These are phyloP conservation scores for Lomographa bimaculata DNA, from an alignment of 2,888 invertebrate species.

Conservation along the genomic window DNA sequence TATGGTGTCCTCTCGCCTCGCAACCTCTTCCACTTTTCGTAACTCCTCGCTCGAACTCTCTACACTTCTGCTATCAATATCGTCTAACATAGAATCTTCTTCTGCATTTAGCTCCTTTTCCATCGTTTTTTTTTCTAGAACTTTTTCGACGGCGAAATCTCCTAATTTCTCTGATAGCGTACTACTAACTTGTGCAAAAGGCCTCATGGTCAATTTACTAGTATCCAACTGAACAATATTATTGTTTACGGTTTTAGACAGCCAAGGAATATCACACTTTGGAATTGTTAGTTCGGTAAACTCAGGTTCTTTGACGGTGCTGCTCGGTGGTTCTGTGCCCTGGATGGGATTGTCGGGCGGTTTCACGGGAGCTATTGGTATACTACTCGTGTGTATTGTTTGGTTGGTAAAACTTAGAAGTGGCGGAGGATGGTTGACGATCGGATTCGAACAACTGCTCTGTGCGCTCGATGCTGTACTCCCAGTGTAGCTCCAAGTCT, in stretches of 20 bases:
- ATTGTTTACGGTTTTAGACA: slow-evolving; percentile 77
- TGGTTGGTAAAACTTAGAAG: slow-evolving; percentile 66
- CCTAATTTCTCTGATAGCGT: slow-evolving; percentile 64
- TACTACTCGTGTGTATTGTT: slow-evolving; percentile 69
- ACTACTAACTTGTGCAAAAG: slow-evolving; percentile 72
- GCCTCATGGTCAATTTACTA: slow-evolving; percentile 65
- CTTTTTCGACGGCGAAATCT: slow-evolving; percentile 43
- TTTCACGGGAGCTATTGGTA: slow-evolving; percentile 74
- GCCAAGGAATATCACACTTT: slow-evolving; percentile 78
- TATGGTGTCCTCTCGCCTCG: slow-evolving; percentile 70
- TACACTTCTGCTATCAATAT: slow-evolving; percentile 27
- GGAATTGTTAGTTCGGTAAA: slow-evolving; percentile 51
- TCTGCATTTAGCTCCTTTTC: slow-evolving; percentile 30
- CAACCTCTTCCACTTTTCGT: slow-evolving; percentile 64
- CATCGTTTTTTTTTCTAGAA: slow-evolving; percentile 27
- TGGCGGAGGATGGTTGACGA: slow-evolving; percentile 66
- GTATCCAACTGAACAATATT: slow-evolving; percentile 67
- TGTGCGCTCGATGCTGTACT: slow-evolving; percentile 29
- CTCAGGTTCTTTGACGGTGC: slow-evolving; percentile 72
- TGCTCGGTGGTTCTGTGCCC: slow-evolving; percentile 75
- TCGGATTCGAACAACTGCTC: slow-evolving; percentile 61
- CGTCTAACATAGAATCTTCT: slow-evolving; percentile 40
- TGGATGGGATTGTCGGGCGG: slow-evolving; percentile 77
- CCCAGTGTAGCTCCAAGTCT: slow-evolving; percentile 63
- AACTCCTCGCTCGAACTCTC: slow-evolving; percentile 40